A percentile compares a stretch with the other conserved stretches of the same genome.
These are phyloP conservation scores for Allacma fusca DNA, from an alignment of 2,888 invertebrate species.

Conservation along the genomic window DNA sequence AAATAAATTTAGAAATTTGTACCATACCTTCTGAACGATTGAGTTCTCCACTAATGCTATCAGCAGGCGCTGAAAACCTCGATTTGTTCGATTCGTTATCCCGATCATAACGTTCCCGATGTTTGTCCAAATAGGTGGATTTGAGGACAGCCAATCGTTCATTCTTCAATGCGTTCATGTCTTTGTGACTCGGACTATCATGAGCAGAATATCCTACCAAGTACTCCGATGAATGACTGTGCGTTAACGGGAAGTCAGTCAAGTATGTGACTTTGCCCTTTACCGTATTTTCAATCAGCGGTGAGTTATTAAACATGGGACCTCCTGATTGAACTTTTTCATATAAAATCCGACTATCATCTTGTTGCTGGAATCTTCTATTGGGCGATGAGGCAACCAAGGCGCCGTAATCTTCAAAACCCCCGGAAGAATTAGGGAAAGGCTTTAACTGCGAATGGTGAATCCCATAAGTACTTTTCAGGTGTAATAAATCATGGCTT, in stretches of 20 bases:
- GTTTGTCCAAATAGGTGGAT: slow-evolving; percentile 60
- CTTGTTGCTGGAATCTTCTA: neutral
- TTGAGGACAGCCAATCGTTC: slow-evolving; percentile 61
- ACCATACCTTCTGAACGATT: slow-evolving; percentile 14
- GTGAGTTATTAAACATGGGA: slow-evolving; percentile 33
- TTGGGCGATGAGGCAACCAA: neutral
- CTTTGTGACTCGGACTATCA: slow-evolving; percentile 45
- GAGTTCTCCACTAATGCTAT: slow-evolving; percentile 47
- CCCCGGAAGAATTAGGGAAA: slow-evolving; percentile 50
- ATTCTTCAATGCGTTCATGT: slow-evolving; percentile 59
- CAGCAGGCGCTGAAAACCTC: slow-evolving; percentile 42
- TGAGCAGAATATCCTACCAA: slow-evolving; percentile 19
- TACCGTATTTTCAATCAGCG: slow-evolving; percentile 58
- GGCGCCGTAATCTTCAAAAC: slow-evolving; percentile 45
- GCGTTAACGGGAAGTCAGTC: slow-evolving; percentile 57
- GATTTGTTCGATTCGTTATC: slow-evolving; percentile 40
- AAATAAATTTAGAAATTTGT: no score
- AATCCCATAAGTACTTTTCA: slow-evolving; percentile 59
- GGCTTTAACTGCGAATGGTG: slow-evolving; percentile 52
- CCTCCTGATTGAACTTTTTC: slow-evolving; percentile 22
- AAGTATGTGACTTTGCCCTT: slow-evolving; percentile 60
- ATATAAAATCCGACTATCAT: slow-evolving; percentile 7
- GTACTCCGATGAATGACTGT: slow-evolving; percentile 44
- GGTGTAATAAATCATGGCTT: slow-evolving; percentile 58
- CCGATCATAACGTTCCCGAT: slow-evolving; percentile 47